Evolutionary conservation across 2,888 invertebrate species (phyloP).

Genomic region (Lasioglossum lativentre): DNA sequence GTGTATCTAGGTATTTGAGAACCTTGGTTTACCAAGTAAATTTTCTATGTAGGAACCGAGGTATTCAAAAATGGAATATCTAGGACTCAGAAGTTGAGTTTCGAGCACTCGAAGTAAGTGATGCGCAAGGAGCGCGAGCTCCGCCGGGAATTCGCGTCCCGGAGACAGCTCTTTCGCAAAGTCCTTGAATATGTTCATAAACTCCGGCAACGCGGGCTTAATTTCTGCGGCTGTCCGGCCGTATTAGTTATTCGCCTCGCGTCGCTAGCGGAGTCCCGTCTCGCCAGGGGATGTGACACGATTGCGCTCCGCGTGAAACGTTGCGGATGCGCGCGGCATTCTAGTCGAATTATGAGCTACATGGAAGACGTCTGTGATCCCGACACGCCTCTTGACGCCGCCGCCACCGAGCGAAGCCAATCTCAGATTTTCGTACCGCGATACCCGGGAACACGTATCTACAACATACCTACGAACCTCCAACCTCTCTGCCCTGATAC

Average conservation of each 20-base stretch:
- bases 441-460: background rate
- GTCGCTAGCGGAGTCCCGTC: background rate
- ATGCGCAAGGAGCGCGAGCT: background rate
- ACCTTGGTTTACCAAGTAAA: no score
- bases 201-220: background rate
- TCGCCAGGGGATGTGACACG: constrained; percentile 6
- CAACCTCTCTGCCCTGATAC: background rate
- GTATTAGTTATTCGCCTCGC: constrained; percentile 30
- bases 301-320: constrained; percentile 25
- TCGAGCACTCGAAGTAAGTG: background rate
- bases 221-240: background rate
- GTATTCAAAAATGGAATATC: background rate
- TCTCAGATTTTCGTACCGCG: background rate
- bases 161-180: background rate
- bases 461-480: background rate
- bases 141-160: background rate
- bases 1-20: no score
- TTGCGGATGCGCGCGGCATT: constrained; percentile 26
- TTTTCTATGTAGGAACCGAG: no score
- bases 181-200: background rate
- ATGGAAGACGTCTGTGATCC: constrained; percentile 2
- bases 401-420: background rate
- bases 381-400: background rate
- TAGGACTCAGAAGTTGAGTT: background rate
- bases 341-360: constrained; percentile 32